These are phyloP conservation scores for Hydrotaea diabolus DNA, from an alignment of 2,888 invertebrate species.

Conservation along the genomic window DNA sequence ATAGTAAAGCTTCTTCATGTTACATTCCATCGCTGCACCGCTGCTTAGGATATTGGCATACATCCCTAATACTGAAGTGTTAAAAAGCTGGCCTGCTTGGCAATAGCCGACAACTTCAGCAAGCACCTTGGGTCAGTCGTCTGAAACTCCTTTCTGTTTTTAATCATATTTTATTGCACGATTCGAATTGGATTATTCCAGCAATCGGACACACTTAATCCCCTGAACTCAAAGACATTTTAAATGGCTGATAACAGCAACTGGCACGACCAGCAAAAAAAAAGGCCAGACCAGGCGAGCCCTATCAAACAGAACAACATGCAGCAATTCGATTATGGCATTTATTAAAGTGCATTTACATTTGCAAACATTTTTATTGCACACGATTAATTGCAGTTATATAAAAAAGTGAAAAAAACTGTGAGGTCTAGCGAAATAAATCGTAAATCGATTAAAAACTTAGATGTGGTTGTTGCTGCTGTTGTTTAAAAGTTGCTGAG, in stretches of 20 bases:
- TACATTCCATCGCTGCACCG: too few species aligned
- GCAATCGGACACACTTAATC: not conserved
- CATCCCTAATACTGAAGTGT: too few species aligned
- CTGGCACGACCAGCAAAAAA: not conserved
- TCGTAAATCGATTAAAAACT: constrained; percentile 5
- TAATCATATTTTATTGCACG: too few species aligned
- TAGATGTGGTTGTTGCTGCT: not conserved
- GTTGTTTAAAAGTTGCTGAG: not conserved
- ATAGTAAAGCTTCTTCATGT: too few species aligned
- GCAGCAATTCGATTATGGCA: not conserved
- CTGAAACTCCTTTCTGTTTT: too few species aligned
- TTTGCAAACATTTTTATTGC: constrained; percentile 34
- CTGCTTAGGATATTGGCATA: too few species aligned
- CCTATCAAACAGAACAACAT: not conserved
- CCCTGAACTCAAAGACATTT: not conserved
- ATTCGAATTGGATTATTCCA: too few species aligned
- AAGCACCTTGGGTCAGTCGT: too few species aligned
- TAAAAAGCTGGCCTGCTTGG: too few species aligned
- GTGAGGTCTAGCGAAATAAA: not conserved
- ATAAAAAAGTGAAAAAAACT: constrained; percentile 6
- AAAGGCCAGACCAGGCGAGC: too few species aligned
- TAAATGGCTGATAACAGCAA: constrained; percentile 5
- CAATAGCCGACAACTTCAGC: too few species aligned
- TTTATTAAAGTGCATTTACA: constrained; percentile 52
- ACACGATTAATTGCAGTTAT: constrained; percentile 37